Percentiles rank a stretch among this genome's conserved stretches.
phyloP scores from a whole-genome alignment of 2,888 invertebrate species.

The Trichogramma evanescens region DNA sequence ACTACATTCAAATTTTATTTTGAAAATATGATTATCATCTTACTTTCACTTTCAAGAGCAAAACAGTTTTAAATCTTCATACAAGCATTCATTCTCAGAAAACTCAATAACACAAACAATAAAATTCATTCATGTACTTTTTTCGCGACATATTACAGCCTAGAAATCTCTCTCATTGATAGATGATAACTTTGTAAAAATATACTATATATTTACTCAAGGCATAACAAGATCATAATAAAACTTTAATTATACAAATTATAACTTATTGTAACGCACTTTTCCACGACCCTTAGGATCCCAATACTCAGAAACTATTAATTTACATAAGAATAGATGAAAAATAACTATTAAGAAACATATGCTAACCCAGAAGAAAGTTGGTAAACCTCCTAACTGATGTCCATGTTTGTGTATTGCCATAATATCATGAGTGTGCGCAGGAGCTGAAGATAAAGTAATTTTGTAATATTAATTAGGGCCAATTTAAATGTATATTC shows the following conservation, averaged over 20 bases:
- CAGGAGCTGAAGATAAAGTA: slow-evolving; percentile 59
- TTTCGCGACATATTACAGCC: slow-evolving; percentile 18
- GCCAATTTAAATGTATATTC: neutral
- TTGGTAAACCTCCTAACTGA: slow-evolving; percentile 81
- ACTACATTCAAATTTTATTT: no score
- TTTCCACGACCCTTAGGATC: slow-evolving; percentile 62
- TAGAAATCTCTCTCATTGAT: slow-evolving; percentile 22
- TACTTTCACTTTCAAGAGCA: no score
- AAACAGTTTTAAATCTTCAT: no score
- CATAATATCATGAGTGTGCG: slow-evolving; percentile 85
- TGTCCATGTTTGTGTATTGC: slow-evolving; percentile 87
- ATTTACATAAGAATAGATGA: slow-evolving; percentile 85
- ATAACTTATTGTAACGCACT: slow-evolving; percentile 60
- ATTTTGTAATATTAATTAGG: neutral
- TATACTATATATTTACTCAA: slow-evolving; percentile 15
- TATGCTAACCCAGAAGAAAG: slow-evolving; percentile 86
- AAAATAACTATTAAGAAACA: slow-evolving; percentile 82
- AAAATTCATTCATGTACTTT: neutral
- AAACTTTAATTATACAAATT: slow-evolving; percentile 15
- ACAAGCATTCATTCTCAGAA: no score
- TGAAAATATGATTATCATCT: no score
- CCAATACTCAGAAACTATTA: slow-evolving; percentile 86
- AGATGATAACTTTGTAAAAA: slow-evolving; percentile 20
- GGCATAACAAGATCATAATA: slow-evolving; percentile 17
- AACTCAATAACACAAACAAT: no score